Base-by-base conservation (phyloP, 2,888 invertebrate species). In the Gryllus longicercus region DNA sequence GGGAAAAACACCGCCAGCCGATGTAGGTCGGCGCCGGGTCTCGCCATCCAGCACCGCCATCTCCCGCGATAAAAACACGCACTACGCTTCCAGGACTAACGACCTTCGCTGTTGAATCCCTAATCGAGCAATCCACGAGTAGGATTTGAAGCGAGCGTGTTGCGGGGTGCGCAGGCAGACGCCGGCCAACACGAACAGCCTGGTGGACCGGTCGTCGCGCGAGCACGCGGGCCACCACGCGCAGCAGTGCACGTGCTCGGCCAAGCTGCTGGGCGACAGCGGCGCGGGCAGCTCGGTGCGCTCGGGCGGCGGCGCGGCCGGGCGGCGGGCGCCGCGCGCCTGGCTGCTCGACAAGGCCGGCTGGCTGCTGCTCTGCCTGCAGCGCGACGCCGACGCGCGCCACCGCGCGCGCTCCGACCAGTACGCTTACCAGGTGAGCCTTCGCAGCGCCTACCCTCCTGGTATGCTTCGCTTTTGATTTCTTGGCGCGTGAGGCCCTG, bases 161-260 rank as follows among this genome's bases (percentile, higher is more conserved):
- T 5, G 4, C 8, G 38, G 4, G 38, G 8, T 63, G 16, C 63
- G n/a, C n/a, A 63, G 95, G 4, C 95, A 95, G 87, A 95, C 95
- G 23, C 95, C 95, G 16, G 95, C 94, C 78, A 95, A 95, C 87
- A 95, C 95, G 16, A 95, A 95, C 87, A 95, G 95, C 85, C 89
- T 95, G 81, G 92, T 93, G 10, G 95, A 95, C 86, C 90, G 95
- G 81, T 93, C 94, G 21, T 93, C 94, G 5, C 90, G 94, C 81
- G 93, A 94, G 80, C 90, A 93, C 83, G 91, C 91, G 85, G 92
- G 86, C 88, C 87, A 90, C 85, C 83, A 90, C 85, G 84, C 87
- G 50, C 89, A 89, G 74, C 87, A 91, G 14, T 93, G 93, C 85
- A 89, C 89, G 38, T 91, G 91, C 85, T 90, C 89, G 82, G 88